Evolutionary conservation across 1,140 invertebrate genomes (phyloP).

Genomic region (Drosophila arawakana): DNA sequence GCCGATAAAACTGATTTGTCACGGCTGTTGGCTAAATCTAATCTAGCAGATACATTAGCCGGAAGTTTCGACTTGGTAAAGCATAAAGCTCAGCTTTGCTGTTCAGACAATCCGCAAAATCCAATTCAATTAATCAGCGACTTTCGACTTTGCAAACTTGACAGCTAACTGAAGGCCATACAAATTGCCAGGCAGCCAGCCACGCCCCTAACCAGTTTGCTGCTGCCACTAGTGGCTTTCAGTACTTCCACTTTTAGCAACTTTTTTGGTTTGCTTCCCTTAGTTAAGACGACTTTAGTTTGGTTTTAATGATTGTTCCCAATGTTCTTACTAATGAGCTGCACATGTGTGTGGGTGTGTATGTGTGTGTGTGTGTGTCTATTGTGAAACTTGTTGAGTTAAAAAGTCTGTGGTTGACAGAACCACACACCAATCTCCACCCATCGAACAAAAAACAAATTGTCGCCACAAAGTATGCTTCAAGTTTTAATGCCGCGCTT

Average conservation of each 20-base stretch:
- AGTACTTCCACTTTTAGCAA: neutral
- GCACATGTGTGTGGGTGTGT: slow-evolving; percentile 15
- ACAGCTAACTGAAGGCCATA: slow-evolving; percentile 32
- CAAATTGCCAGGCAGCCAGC: slow-evolving; percentile 21
- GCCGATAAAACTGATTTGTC: slow-evolving; percentile 2
- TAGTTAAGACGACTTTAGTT: slow-evolving; percentile 26
- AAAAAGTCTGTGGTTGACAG: slow-evolving; percentile 54
- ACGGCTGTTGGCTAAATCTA: slow-evolving; percentile 21
- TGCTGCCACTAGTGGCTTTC: too few relatives aligned
- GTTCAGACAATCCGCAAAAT: slow-evolving; percentile 44
- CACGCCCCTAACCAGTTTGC: neutral
- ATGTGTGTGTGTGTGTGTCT: slow-evolving; percentile 37
- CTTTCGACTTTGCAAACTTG: slow-evolving; percentile 37
- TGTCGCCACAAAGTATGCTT: slow-evolving; percentile 53
- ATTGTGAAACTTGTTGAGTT: slow-evolving; percentile 53
- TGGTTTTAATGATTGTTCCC: slow-evolving; percentile 22
- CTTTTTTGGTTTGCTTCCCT: neutral
- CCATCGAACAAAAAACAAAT: slow-evolving; percentile 34
- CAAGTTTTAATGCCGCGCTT: slow-evolving; percentile 58
- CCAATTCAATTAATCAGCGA: slow-evolving; percentile 72
- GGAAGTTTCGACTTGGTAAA: neutral
- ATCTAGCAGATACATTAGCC: slow-evolving; percentile 12
- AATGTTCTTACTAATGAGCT: slow-evolving; percentile 40
- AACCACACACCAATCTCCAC: slow-evolving; percentile 1
- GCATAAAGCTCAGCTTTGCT: slow-evolving; percentile 16